Evolutionary conservation across 64 coral and sea anemone genomes (phyloP), one percentile per base, ranked within the genome.

Genomic region (Exaiptasia diaphana): DNA sequence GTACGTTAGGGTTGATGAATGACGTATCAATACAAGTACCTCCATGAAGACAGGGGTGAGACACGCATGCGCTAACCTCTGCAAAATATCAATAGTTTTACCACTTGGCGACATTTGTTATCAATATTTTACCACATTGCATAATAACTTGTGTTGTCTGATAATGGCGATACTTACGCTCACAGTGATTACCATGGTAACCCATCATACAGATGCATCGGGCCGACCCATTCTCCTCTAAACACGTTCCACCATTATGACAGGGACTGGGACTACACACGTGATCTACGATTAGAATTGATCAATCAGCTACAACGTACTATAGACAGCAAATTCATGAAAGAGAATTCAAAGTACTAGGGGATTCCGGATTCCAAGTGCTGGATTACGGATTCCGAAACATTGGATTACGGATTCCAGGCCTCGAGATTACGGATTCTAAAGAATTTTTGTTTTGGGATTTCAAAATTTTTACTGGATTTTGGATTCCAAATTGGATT

Each of bases 21-120:
- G 86, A 89, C 4, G 86, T 88, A 40, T 99, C 95, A 1, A 99
- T 79, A 37, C 95, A 99, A 0, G 95, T 99, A 12, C 95, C 95
- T 53, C 85, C 95, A 75, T 99, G 85, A 4, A 99, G 85, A 76
- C 95, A 99, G 37, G 95, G 95, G 41, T 93, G 85, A 13, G 95
- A 93, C 7, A 99, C 59, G 76, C 95, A 99, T 12, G 95, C 18
- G 60, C 89, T 99, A 7, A 93, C 49, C 55, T 88, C 95, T 99
- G 57, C 18, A 79, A 89, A 31, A 85, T 41, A 76, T n/a, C n/a
- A n/a, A 38, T 44, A 30, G 54, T 39, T 21, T 7, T 18, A 48
- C 27, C 5, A 22, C 23, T 53, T 32, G 21, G 22, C 46, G 38
- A 13, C 45, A 23, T 8, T 41, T 22, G 4, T n/a, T 41, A 20